These are phyloP conservation scores for Parasteatoda lunata DNA, from an alignment of 2,888 invertebrate species.

Conservation along the genomic window DNA sequence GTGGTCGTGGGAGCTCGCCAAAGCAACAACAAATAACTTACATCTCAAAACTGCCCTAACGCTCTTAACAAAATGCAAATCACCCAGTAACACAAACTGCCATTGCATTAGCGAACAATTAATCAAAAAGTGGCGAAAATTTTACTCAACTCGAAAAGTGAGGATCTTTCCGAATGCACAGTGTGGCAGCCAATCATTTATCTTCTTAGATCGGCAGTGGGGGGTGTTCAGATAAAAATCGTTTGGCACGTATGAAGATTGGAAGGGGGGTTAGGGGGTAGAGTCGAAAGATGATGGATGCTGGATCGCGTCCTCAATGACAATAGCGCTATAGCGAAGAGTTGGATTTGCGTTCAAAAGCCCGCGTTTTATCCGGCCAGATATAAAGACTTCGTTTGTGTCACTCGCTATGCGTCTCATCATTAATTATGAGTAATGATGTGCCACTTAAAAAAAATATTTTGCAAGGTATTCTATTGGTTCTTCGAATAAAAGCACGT, in stretches of 20 bases:
- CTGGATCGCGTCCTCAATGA: constrained; percentile 30
- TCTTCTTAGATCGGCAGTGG: constrained; percentile 38
- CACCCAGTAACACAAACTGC: constrained; percentile 56
- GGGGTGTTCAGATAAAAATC: constrained; percentile 56
- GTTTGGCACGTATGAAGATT: constrained; percentile 45
- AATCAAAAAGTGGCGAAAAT: constrained; percentile 53
- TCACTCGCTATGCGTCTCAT: constrained; percentile 12
- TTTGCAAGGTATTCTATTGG: background rate
- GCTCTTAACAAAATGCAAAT: constrained; percentile 56
- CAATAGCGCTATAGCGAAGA: constrained; percentile 18
- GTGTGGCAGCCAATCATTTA: constrained; percentile 44
- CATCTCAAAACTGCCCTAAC: constrained; percentile 9
- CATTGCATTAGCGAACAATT: constrained; percentile 60
- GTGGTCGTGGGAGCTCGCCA: constrained; percentile 9
- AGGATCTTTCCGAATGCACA: constrained; percentile 21
- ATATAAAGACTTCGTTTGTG: constrained; percentile 43
- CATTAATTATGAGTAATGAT: constrained; percentile 46
- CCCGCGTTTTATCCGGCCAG: constrained; percentile 12
- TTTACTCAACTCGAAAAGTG: constrained; percentile 39
- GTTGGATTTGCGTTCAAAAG: background rate
- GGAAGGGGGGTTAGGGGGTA: constrained; percentile 24
- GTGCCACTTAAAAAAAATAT: constrained; percentile 2
- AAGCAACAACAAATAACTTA: constrained; percentile 40
- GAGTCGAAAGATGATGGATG: constrained; percentile 59
- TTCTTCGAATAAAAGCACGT: no score